phyloP scores from a whole-genome alignment of 2,113 vertebrate genomes.

The Phalacrocorax aristotelis region DNA sequence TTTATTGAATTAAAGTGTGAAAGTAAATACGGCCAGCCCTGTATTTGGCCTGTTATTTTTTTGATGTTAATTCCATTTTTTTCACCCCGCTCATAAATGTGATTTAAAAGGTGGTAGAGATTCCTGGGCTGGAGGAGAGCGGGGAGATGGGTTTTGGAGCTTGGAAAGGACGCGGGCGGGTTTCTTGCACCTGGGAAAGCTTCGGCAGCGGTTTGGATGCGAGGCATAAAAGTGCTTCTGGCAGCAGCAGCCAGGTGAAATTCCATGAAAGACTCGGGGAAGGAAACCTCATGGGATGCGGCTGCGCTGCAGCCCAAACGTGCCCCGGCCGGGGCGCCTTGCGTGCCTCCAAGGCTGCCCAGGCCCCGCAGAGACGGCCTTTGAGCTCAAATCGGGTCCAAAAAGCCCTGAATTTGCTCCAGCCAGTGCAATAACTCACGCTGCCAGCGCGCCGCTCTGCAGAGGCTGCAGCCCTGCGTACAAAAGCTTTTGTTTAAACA shows the following conservation, averaged over 20 bases:
- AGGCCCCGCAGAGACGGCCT: neutral
- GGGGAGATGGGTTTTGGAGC: neutral
- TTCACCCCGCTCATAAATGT: neutral
- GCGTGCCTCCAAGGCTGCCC: neutral
- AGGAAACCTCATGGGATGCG: neutral
- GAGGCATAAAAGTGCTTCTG: neutral
- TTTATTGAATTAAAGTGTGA: constrained; percentile 43
- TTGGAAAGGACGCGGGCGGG: neutral
- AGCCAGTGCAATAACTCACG: fast-evolving
- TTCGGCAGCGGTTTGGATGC: fast-evolving
- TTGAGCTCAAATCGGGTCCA: fast-evolving
- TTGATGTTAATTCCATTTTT: neutral
- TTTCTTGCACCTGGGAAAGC: neutral
- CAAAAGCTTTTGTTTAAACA: fast-evolving
- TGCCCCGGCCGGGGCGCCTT: neutral
- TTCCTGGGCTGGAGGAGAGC: neutral
- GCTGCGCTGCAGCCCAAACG: neutral
- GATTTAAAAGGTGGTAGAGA: neutral
- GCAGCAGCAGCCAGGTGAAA: neutral
- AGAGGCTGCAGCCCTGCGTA: neutral
- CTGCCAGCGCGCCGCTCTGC: fast-evolving
- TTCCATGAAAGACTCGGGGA: neutral
- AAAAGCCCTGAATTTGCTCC: neutral
- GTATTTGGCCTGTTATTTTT: neutral
- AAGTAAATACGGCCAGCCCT: neutral